Percentiles rank a stretch among this genome's conserved stretches.
Evolutionary conservation across 2,888 invertebrate species (phyloP).

Genomic region (Eupithecia subfuscata): DNA sequence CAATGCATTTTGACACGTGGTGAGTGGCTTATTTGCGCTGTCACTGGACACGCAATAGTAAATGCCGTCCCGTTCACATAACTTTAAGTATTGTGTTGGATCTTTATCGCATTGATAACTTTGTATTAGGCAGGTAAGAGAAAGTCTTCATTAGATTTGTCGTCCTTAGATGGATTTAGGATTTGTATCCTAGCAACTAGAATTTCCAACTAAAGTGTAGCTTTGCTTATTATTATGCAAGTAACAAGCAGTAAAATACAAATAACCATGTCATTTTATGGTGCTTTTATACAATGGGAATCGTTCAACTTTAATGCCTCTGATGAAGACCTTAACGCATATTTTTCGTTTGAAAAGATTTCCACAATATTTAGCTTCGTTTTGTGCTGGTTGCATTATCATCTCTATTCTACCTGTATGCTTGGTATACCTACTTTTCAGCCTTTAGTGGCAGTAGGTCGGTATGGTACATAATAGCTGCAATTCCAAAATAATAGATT

Average conservation of each 20-base stretch:
- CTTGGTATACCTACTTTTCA: neutral
- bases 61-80: neutral
- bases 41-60: slow-evolving; percentile 1
- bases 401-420: neutral
- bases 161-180: neutral
- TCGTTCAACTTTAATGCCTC: neutral
- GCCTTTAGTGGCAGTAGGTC: neutral
- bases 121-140: slow-evolving; percentile 4
- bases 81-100: slow-evolving; percentile 7
- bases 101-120: neutral
- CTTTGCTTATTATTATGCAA: neutral
- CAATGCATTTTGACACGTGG: neutral
- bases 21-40: neutral
- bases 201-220: neutral
- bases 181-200: neutral
- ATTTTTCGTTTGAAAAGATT: neutral
- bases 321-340: neutral
- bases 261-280: neutral
- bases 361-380: neutral
- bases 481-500: slow-evolving; percentile 31
- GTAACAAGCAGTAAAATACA: neutral
- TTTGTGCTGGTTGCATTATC: neutral
- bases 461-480: neutral
- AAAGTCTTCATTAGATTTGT: slow-evolving; percentile 14
- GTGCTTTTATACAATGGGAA: neutral